These are phyloP conservation scores for Cremastinae sp. DNA, from an alignment of 2,888 invertebrate genomes.

Conservation along the genomic window DNA sequence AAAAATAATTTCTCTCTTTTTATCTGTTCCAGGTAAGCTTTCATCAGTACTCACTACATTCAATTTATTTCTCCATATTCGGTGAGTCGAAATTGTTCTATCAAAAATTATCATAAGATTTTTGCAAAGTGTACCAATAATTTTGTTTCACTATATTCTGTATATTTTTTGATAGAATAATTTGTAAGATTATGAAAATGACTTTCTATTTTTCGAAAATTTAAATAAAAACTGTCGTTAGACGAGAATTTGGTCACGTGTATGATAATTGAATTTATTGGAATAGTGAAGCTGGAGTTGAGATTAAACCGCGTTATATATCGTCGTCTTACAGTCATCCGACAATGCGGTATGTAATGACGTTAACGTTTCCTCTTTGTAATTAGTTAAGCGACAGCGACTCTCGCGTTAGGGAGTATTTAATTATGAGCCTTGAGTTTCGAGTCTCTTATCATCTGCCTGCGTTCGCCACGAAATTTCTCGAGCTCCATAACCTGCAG, in stretches of 20 bases:
- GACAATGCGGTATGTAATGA: constrained; percentile 62
- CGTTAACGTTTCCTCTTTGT: constrained; percentile 65
- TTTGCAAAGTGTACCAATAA: too few relatives aligned
- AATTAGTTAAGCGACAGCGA: constrained; percentile 65
- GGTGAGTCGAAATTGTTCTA: constrained; percentile 31
- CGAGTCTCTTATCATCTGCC: constrained; percentile 47
- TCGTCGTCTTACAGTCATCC: constrained; percentile 63
- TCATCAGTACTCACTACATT: not conserved
- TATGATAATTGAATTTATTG: constrained; percentile 49
- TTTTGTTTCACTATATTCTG: too few relatives aligned
- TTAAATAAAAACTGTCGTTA: too few relatives aligned
- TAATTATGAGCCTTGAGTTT: constrained; percentile 52
- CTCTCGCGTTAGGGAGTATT: constrained; percentile 46
- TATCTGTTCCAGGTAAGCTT: constrained; percentile 59
- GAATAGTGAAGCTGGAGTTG: constrained; percentile 20
- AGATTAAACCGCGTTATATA: constrained; percentile 47
- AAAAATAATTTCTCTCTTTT: constrained; percentile 27
- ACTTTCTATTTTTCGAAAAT: too few relatives aligned
- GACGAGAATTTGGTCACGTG: not conserved
- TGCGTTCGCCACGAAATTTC: not conserved
- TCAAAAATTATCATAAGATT: not conserved
- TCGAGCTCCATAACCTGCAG: constrained; percentile 2
- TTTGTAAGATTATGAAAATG: too few relatives aligned
- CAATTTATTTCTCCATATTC: constrained; percentile 10
- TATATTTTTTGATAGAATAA: too few relatives aligned